Percentiles rank a stretch among this genome's conserved stretches.
phyloP scores from a whole-genome alignment of 1,140 invertebrate genomes.

The Drosophila pandora region DNA sequence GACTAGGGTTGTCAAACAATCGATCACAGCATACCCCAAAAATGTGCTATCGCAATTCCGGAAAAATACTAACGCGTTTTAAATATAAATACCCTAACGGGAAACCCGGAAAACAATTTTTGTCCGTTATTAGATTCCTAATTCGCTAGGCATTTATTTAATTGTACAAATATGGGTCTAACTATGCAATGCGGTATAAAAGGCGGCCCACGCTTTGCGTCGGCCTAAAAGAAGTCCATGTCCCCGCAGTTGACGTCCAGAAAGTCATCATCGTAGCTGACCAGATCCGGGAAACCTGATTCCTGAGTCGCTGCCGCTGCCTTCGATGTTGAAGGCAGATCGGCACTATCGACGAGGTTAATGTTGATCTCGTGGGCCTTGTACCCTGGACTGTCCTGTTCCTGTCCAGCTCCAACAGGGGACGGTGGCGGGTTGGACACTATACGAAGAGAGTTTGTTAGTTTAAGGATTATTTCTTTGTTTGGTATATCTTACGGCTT shows the following conservation, averaged over 20 bases:
- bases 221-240: conserved; percentile 89
- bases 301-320: conserved; percentile 50
- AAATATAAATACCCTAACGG: conserved; percentile 10
- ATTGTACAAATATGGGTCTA: conserved; percentile 76
- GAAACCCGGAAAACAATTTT: conserved; percentile 9
- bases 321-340: conserved; percentile 77
- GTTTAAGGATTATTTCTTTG: neutral
- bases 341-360: conserved; percentile 83
- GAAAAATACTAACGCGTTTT: neutral
- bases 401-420: conserved; percentile 90
- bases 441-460: neutral
- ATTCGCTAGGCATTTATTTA: conserved; percentile 70
- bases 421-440: conserved; percentile 91
- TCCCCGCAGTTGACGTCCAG: conserved; percentile 89
- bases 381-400: conserved; percentile 87
- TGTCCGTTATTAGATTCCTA: conserved; percentile 26
- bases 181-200: conserved; percentile 56
- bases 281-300: conserved; percentile 55
- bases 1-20: conserved; percentile 25
- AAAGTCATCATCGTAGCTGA: conserved; percentile 88
- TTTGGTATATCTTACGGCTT: conserved; percentile 71
- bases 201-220: conserved; percentile 58
- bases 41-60: conserved; percentile 2
- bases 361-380: conserved; percentile 85
- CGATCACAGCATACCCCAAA: conserved; percentile 9